These are phyloP conservation scores for Anhinga rufa DNA, from an alignment of 2,113 vertebrate genomes.

Conservation along the genomic window DNA sequence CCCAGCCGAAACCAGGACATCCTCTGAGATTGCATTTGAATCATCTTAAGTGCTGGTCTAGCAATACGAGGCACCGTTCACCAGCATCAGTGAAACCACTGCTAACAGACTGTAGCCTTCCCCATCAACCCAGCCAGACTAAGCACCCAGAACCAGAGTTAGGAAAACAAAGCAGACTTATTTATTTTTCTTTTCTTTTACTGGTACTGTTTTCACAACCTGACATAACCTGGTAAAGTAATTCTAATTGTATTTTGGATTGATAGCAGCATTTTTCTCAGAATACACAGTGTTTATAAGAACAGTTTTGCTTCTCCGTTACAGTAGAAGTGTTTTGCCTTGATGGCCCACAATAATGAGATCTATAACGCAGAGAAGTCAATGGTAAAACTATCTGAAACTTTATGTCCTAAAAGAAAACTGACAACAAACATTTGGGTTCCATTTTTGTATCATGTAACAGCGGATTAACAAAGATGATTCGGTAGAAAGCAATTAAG, in stretches of 20 bases:
- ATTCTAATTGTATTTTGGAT: slow-evolving; percentile 56
- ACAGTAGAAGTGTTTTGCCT: background rate
- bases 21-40: background rate
- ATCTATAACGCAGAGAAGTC: background rate
- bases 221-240: slow-evolving; percentile 53
- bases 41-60: background rate
- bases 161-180: slow-evolving; percentile 12
- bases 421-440: slow-evolving; percentile 2
- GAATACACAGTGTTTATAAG: slow-evolving; percentile 7
- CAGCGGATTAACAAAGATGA: slow-evolving; percentile 1
- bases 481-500: slow-evolving; percentile 21
- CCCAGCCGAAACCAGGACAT: too few relatives aligned
- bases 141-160: background rate
- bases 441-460: slow-evolving; percentile 6
- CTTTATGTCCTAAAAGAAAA: slow-evolving; percentile 27
- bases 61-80: background rate
- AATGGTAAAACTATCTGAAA: slow-evolving; percentile 26
- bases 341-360: background rate
- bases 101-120: background rate
- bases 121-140: background rate
- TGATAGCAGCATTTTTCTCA: slow-evolving; percentile 47
- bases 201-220: slow-evolving; percentile 51
- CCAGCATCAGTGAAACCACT: background rate
- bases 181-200: slow-evolving; percentile 44
- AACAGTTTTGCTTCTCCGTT: slow-evolving; percentile 1